These are phyloP conservation scores for Callaeas wilsoni DNA, from an alignment of 2,113 vertebrate species.

Conservation along the genomic window DNA sequence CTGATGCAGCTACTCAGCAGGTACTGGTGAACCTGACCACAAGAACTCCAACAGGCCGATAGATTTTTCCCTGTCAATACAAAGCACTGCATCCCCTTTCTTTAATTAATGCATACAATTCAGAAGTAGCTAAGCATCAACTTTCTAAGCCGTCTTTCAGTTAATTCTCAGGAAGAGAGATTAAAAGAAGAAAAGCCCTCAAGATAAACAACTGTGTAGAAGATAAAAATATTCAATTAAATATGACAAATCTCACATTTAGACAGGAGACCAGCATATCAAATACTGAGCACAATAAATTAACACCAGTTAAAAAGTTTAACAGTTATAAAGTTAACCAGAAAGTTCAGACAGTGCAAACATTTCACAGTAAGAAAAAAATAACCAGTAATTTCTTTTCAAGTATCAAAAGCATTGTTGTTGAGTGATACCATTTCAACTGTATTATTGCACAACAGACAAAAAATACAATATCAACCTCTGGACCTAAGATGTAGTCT, in stretches of 20 bases:
- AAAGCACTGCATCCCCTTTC: neutral
- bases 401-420: conserved; percentile 77
- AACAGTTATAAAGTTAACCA: conserved; percentile 67
- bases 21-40: neutral
- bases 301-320: conserved; percentile 68
- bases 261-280: conserved; percentile 41
- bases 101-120: neutral
- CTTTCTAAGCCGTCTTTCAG: neutral
- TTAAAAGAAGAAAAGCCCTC: conserved; percentile 10
- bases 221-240: conserved; percentile 39
- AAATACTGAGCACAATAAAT: conserved; percentile 68
- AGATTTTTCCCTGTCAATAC: neutral
- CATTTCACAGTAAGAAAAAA: conserved; percentile 75
- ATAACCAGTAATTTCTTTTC: conserved; percentile 66
- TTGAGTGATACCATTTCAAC: conserved; percentile 55
- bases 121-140: neutral
- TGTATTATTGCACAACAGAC: conserved; percentile 65
- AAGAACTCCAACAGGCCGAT: neutral
- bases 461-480: conserved; percentile 10
- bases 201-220: neutral
- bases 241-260: conserved; percentile 30
- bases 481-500: neutral
- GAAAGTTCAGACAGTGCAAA: conserved; percentile 76
- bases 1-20: conserved; percentile 10
- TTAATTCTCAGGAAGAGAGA: neutral